Conservation (phyloP, 2,888 invertebrate species). For the Caenorhabditis sp. region DNA sequence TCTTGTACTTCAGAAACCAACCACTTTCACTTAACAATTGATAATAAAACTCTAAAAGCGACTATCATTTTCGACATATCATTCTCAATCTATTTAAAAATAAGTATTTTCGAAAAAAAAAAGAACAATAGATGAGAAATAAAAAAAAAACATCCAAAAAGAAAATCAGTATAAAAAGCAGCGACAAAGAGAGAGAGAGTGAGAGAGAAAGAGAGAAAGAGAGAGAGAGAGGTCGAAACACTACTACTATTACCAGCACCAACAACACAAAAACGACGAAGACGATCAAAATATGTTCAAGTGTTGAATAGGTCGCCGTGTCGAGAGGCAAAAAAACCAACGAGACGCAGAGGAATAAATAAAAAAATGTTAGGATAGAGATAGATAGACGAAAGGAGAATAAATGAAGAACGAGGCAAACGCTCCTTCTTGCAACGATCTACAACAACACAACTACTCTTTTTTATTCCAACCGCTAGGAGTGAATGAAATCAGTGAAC, state of each 20-base stretch:
- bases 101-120: background rate
- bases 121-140: background rate
- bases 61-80: background rate
- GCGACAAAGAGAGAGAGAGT: constrained; percentile 16
- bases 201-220: constrained; percentile 18
- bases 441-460: background rate
- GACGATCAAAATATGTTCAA: constrained; percentile 14
- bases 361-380: background rate
- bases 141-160: constrained; percentile 27
- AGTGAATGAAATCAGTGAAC: constrained; percentile 1
- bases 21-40: background rate
- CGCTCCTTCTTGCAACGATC: constrained; percentile 1
- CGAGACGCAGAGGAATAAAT: constrained; percentile 6
- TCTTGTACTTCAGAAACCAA: background rate
- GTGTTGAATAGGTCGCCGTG: constrained; percentile 11
- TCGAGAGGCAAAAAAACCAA: constrained; percentile 12
- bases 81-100: no score
- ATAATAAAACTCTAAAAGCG: background rate
- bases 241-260: background rate
- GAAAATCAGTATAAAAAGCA: constrained; percentile 34
- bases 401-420: constrained; percentile 5
- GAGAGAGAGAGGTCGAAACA: constrained; percentile 1
- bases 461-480: background rate
- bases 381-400: constrained; percentile 8
- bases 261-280: background rate